phyloP scores from a whole-genome alignment of 2,797 vertebrate species.

The Calcarius lapponicus region DNA sequence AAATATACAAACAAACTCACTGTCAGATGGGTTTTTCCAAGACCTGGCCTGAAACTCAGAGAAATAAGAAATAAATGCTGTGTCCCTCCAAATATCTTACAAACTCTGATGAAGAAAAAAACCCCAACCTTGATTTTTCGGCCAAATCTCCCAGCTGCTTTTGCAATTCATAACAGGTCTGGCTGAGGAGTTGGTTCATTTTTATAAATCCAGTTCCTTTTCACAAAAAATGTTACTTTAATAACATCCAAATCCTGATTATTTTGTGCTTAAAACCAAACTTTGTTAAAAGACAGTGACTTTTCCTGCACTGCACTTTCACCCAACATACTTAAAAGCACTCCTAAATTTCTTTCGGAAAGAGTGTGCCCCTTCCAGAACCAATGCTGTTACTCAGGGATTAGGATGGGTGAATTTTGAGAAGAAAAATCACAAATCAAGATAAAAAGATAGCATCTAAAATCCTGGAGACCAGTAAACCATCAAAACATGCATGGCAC shows the following conservation, averaged over 20 bases:
- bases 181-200: constrained; percentile 36
- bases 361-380: background rate
- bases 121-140: background rate
- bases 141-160: constrained; percentile 64
- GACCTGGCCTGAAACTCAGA: constrained; percentile 38
- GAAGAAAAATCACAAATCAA: background rate
- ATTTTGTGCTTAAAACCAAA: background rate
- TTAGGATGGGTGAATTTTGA: background rate
- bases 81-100: constrained; percentile 61
- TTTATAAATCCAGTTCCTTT: constrained; percentile 46
- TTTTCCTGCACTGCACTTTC: background rate
- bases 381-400: background rate
- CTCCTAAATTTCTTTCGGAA: background rate
- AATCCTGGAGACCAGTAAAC: background rate
- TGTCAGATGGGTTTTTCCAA: constrained; percentile 64
- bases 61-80: constrained; percentile 48
- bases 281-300: background rate
- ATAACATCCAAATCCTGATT: constrained; percentile 38
- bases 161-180: constrained; percentile 48
- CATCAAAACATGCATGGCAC: background rate
- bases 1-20: constrained; percentile 66
- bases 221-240: constrained; percentile 8
- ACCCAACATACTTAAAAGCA: background rate
- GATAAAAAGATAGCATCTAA: background rate
- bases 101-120: constrained; percentile 22